Conservation (phyloP, 2,888 invertebrate genomes). For the Panopea generosa region DNA sequence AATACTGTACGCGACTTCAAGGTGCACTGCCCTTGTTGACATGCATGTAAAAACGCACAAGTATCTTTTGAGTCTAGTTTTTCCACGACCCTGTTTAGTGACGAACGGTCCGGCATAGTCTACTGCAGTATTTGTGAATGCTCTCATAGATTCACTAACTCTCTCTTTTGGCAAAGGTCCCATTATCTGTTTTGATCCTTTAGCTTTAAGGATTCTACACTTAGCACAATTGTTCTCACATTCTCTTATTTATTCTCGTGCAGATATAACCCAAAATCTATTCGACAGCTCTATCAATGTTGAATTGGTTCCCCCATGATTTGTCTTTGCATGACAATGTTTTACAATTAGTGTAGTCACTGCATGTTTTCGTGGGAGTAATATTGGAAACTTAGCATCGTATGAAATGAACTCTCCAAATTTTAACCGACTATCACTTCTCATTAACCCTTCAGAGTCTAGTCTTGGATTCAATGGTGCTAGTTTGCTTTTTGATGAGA, state of each 20-base stretch:
- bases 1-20: slow-evolving; percentile 39
- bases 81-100: slow-evolving; percentile 43
- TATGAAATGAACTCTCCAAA: slow-evolving; percentile 37
- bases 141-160: slow-evolving; percentile 13
- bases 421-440: slow-evolving; percentile 26
- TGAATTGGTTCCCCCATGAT: slow-evolving; percentile 30
- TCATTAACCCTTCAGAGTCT: slow-evolving; percentile 28
- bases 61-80: slow-evolving; percentile 46
- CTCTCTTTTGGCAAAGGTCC: slow-evolving; percentile 30
- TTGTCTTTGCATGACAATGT: slow-evolving; percentile 25
- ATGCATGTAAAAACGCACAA: slow-evolving; percentile 54
- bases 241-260: slow-evolving; percentile 44
- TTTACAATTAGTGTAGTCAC: slow-evolving; percentile 40
- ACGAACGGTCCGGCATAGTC: slow-evolving; percentile 35
- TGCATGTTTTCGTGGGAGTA: slow-evolving; percentile 35
- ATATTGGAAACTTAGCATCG: slow-evolving; percentile 30
- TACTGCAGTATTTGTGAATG: no score
- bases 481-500: slow-evolving; percentile 25
- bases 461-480: slow-evolving; percentile 30
- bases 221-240: slow-evolving; percentile 27
- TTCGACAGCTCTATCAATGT: slow-evolving; percentile 26
- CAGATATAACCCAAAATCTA: slow-evolving; percentile 49
- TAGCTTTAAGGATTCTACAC: slow-evolving; percentile 25
- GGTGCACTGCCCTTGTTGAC: slow-evolving; percentile 42
- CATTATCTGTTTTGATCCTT: slow-evolving; percentile 32